Percentiles rank a stretch among this genome's conserved stretches.
Conservation (phyloP, 2,797 vertebrate species). For the Iguana delicatissima region DNA sequence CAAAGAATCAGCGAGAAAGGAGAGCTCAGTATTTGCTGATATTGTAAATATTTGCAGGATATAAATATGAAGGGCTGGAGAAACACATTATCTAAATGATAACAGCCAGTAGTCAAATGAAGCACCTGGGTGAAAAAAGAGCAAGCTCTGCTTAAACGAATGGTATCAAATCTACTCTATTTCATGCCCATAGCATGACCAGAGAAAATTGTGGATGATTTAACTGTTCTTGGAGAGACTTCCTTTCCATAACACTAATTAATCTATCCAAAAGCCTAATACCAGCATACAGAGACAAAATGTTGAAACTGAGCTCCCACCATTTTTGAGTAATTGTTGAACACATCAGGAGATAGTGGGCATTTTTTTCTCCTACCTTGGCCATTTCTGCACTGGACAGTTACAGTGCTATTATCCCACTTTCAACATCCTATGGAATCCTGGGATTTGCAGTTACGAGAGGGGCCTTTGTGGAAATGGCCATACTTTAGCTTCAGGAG, state of each 20-base stretch:
- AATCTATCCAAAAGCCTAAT: neutral
- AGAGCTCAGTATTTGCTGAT: neutral
- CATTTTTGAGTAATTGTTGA: neutral
- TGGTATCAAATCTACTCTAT: slow-evolving; percentile 1
- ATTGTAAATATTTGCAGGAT: slow-evolving; percentile 40
- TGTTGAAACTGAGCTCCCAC: neutral
- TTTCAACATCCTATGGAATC: too few relatives aligned
- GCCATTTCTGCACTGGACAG: too few relatives aligned
- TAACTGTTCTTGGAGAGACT: neutral
- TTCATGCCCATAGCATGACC: neutral
- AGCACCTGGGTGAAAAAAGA: neutral
- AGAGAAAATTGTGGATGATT: neutral
- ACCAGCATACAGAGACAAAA: neutral
- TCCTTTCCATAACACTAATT: neutral
- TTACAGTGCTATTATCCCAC: too few relatives aligned
- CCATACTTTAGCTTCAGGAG: too few relatives aligned
- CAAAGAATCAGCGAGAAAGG: slow-evolving; percentile 26
- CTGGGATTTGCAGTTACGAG: too few relatives aligned
- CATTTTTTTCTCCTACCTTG: too few relatives aligned
- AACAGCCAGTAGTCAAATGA: slow-evolving; percentile 1
- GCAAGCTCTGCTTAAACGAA: neutral
- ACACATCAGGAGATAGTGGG: neutral
- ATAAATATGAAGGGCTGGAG: slow-evolving; percentile 4
- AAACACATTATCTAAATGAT: slow-evolving; percentile 14
- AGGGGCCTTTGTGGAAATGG: too few relatives aligned